Percentiles rank a stretch among this genome's conserved stretches.
Conservation (phyloP, 2,797 vertebrate species). For the Prionace glauca region DNA sequence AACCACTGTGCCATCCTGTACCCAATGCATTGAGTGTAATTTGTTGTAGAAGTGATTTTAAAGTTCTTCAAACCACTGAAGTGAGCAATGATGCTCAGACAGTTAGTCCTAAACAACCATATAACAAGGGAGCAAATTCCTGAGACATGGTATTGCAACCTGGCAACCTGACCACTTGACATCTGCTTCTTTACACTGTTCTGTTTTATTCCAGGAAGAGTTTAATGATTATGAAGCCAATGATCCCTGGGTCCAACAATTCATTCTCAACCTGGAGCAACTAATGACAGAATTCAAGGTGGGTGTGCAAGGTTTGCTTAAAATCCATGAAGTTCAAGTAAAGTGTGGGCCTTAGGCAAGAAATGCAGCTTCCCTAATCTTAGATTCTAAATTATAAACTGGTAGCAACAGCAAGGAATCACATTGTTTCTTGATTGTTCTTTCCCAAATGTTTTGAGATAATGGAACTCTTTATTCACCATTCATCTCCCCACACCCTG, state of each 20-base stretch:
- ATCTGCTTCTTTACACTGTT: constrained; percentile 24
- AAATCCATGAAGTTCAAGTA: not conserved
- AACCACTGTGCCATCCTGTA: not conserved
- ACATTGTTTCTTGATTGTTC: not conserved
- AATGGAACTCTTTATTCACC: not conserved
- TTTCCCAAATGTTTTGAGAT: not conserved
- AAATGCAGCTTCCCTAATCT: not conserved
- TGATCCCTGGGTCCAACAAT: constrained; percentile 96
- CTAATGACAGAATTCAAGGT: constrained; percentile 97
- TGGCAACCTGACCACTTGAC: not conserved
- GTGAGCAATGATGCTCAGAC: not conserved
- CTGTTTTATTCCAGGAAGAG: constrained; percentile 71
- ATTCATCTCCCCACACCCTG: not conserved
- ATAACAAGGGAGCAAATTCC: not conserved
- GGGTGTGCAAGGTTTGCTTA: constrained; percentile 36
- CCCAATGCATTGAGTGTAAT: not conserved
- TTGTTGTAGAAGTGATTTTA: not conserved
- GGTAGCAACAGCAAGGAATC: not conserved
- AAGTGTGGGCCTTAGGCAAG: not conserved
- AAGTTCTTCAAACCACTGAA: not conserved
- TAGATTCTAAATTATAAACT: not conserved
- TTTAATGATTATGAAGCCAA: constrained; percentile 97
- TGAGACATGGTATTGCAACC: not conserved
- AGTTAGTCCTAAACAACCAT: not conserved
- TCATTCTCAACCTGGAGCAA: constrained; percentile 90